Conservation (phyloP, 2,113 vertebrate species). For the Rattus norvegicus region GRCr8 NC_086026.1:44670501-44671000, state of each 20-base stretch:
- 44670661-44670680: background rate
- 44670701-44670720: background rate
- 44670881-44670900: background rate
- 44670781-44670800: background rate
- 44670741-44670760: background rate
- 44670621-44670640: background rate
- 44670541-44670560: background rate
- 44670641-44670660: background rate
- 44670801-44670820: conserved; percentile 35
- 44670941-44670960: background rate
- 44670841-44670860: conserved; percentile 4
- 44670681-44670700: background rate
- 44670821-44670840: background rate
- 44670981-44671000: background rate
- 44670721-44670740: background rate
- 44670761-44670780: background rate
- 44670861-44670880: background rate
- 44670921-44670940: background rate
- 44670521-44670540: conserved; percentile 37
- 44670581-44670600: background rate
- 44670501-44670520: background rate
- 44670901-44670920: background rate
- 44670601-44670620: conserved; percentile 22
- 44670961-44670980: background rate
- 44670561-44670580: background rate